These are phyloP conservation scores for Lycorma delicatula DNA, from an alignment of 1,140 invertebrate genomes.

Conservation along the genomic window DNA sequence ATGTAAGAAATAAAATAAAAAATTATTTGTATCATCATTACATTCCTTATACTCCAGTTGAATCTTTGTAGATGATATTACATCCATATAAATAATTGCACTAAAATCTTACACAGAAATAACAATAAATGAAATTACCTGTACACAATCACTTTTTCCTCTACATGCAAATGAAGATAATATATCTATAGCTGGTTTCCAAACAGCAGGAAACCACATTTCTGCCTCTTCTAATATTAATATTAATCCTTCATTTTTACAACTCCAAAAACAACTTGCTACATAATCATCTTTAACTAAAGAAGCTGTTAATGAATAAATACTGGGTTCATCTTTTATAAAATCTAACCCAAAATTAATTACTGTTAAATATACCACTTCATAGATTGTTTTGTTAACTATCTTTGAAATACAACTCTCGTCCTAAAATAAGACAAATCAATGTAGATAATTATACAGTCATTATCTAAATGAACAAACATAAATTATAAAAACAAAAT, in stretches of 20 bases:
- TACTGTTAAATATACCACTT: background rate
- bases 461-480: no score
- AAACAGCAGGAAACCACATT: background rate
- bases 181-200: background rate
- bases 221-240: background rate
- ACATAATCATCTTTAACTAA: background rate
- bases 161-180: background rate
- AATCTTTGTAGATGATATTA: no score
- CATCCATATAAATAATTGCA: no score
- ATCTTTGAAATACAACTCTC: background rate
- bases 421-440: background rate
- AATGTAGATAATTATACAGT: no score
- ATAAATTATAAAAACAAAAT: no score
- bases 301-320: background rate
- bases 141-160: background rate
- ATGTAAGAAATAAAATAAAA: no score
- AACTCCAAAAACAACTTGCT: background rate
- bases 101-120: no score
- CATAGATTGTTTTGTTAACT: background rate
- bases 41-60: no score
- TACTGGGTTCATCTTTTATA: background rate
- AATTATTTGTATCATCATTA: no score
- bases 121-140: no score
- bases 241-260: background rate
- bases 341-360: background rate